Conservation (phyloP, 2,888 invertebrate species). For the Perdita meconis region DNA sequence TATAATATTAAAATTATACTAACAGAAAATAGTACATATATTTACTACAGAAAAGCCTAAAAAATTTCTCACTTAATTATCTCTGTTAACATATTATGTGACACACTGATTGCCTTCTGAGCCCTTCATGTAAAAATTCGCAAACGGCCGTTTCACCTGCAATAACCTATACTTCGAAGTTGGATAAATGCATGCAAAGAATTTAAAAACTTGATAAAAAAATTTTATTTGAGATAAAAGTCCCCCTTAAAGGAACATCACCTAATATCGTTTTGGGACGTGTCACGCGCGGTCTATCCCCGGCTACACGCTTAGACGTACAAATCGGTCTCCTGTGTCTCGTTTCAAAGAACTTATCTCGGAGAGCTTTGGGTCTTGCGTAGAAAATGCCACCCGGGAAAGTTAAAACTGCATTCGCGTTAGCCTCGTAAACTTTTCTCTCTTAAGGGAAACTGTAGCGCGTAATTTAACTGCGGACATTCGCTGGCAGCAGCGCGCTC, state of each 20-base stretch:
- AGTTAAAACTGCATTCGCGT: constrained; percentile 19
- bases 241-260: constrained; percentile 1
- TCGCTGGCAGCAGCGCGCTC: background rate
- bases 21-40: too few species aligned
- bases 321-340: constrained; percentile 40
- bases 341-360: constrained; percentile 35
- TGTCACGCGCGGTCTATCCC: constrained; percentile 4
- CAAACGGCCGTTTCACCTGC: too few species aligned
- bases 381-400: constrained; percentile 20
- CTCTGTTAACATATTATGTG: too few species aligned
- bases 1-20: too few species aligned
- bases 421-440: constrained; percentile 21
- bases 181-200: too few species aligned
- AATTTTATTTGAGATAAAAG: too few species aligned
- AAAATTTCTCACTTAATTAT: too few species aligned
- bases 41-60: too few species aligned
- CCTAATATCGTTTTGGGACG: constrained; percentile 22
- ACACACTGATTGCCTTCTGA: too few species aligned
- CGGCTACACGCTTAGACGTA: constrained; percentile 24
- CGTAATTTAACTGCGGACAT: constrained; percentile 1
- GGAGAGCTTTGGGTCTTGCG: constrained; percentile 2
- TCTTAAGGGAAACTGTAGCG: background rate
- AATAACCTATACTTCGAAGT: too few species aligned
- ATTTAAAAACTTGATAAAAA: too few species aligned
- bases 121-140: too few species aligned